These are phyloP conservation scores for Mercenaria mercenaria DNA, from an alignment of 1,140 invertebrate genomes.

Conservation along the genomic window DNA sequence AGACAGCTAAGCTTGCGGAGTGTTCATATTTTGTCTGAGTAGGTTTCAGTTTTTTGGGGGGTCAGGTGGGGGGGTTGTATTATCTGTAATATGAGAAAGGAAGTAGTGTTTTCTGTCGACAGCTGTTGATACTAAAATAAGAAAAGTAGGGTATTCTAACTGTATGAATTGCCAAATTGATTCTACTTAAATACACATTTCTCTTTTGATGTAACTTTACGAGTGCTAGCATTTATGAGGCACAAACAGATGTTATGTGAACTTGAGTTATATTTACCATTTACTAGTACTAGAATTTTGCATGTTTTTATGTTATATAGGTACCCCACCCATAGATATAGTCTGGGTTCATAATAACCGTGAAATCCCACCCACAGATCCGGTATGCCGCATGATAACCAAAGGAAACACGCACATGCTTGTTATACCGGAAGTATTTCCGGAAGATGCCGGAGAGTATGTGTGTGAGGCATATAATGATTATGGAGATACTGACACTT, in stretches of 20 bases:
- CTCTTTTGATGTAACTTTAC: neutral
- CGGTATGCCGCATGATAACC: constrained; percentile 73
- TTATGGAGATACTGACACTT: constrained; percentile 92
- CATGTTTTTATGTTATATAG: constrained; percentile 81
- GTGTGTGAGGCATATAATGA: constrained; percentile 99
- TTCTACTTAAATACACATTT: too few relatives aligned
- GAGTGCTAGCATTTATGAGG: neutral
- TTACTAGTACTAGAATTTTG: neutral
- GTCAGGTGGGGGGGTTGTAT: too few relatives aligned
- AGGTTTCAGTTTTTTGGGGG: too few relatives aligned
- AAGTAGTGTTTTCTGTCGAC: neutral
- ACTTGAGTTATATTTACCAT: neutral
- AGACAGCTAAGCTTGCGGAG: too few relatives aligned
- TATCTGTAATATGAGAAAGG: too few relatives aligned
- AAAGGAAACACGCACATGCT: constrained; percentile 96
- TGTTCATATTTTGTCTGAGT: too few relatives aligned
- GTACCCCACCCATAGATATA: constrained; percentile 87
- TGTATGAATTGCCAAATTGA: too few relatives aligned
- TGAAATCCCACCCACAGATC: constrained; percentile 76
- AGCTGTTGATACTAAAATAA: neutral
- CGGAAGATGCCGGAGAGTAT: constrained; percentile 96
- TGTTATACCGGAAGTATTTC: constrained; percentile 96
- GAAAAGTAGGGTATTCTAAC: neutral
- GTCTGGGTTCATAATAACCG: constrained; percentile 83
- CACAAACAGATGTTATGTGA: neutral